Percentiles rank a stretch among this genome's conserved stretches.
Conservation (phyloP, 1,140 invertebrate species). For the Gonioctena quinquepunctata region DNA sequence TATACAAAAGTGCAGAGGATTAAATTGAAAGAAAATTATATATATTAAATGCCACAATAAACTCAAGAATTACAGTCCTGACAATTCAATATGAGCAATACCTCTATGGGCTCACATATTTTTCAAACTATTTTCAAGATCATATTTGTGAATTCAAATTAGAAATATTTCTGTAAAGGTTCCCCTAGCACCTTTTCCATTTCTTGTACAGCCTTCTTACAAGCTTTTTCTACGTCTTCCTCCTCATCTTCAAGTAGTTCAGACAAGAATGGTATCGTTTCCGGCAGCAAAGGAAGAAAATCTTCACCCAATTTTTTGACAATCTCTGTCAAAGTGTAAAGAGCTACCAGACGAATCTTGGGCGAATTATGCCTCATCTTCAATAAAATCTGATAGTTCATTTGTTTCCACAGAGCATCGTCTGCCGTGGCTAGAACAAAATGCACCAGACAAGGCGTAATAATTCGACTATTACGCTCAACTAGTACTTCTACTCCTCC, state of each 20-base stretch:
- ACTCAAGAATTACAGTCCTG: no score
- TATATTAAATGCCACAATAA: no score
- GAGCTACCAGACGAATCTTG: conserved; percentile 63
- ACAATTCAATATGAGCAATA: no score
- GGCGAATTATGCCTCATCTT: conserved; percentile 80
- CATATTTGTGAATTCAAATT: no score
- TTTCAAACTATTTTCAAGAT: no score
- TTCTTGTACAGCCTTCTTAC: conserved; percentile 74
- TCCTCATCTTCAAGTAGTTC: conserved; percentile 86
- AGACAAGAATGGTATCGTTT: conserved; percentile 82
- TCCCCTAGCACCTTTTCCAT: conserved; percentile 82
- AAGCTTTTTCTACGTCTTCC: conserved; percentile 72
- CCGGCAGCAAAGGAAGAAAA: conserved; percentile 77
- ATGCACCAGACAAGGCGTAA: conserved; percentile 79
- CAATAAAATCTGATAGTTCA: conserved; percentile 87
- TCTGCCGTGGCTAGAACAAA: conserved; percentile 81
- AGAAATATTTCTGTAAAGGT: conserved; percentile 83
- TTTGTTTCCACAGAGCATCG: conserved; percentile 83
- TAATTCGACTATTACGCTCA: conserved; percentile 63
- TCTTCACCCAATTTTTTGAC: conserved; percentile 79
- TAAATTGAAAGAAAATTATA: no score
- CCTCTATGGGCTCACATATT: no score
- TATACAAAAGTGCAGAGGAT: no score
- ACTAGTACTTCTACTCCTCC: conserved; percentile 66
- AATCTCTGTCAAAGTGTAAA: conserved; percentile 70